phyloP scores from a whole-genome alignment of 2,888 invertebrate genomes.

The Julus scandinavius region DNA sequence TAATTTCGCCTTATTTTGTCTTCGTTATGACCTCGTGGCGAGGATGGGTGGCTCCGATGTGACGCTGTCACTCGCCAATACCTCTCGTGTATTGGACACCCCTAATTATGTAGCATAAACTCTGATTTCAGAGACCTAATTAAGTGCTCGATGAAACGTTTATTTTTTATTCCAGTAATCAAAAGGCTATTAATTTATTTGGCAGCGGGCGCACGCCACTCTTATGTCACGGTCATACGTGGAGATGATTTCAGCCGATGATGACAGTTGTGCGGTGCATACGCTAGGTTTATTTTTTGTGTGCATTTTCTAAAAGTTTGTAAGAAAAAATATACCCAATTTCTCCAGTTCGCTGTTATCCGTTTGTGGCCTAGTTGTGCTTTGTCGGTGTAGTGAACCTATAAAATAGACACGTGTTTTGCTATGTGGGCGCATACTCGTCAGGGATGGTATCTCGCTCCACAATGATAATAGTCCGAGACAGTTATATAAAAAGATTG shows the following conservation, averaged over 20 bases:
- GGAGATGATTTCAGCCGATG: not conserved
- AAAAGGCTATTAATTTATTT: conserved; percentile 33
- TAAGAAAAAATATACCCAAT: not conserved
- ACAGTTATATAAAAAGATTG: not conserved
- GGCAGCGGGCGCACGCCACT: not conserved
- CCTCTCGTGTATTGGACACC: conserved; percentile 47
- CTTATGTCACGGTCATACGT: too few relatives aligned
- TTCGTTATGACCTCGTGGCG: conserved; percentile 4
- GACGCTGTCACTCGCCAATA: conserved; percentile 47
- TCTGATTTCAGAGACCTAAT: conserved; percentile 14
- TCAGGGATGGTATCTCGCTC: not conserved
- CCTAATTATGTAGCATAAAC: conserved; percentile 27
- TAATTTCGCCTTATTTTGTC: conserved; percentile 21
- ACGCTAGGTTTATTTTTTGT: not conserved
- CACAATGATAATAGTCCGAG: not conserved
- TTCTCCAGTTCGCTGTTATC: not conserved
- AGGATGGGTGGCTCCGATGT: conserved; percentile 16
- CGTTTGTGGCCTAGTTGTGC: conserved; percentile 27
- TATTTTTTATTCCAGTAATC: not conserved
- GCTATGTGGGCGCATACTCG: not conserved
- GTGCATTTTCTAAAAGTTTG: conserved; percentile 21
- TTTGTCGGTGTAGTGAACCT: conserved; percentile 22
- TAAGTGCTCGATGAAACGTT: conserved; percentile 11
- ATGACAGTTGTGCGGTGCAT: not conserved
- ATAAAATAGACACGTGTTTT: not conserved